These are phyloP conservation scores for Grantiella picta DNA, from an alignment of 2,113 vertebrate genomes.

Conservation along the genomic window DNA sequence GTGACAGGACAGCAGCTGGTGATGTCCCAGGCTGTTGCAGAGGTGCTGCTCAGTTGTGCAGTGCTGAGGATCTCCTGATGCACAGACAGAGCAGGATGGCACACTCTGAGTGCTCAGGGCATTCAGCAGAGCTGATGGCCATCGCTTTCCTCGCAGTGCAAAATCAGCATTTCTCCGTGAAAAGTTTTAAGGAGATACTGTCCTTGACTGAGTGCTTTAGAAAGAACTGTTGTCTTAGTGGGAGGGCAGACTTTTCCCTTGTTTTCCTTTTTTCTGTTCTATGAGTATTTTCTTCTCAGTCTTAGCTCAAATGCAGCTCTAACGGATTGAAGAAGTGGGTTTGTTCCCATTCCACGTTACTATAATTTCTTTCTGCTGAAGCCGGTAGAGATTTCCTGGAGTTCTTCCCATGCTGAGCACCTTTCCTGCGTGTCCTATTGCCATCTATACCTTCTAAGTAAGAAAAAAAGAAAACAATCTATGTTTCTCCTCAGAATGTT, in stretches of 20 bases:
- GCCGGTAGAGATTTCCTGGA: not conserved
- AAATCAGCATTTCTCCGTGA: not conserved
- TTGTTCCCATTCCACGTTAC: not conserved
- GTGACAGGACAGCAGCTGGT: not conserved
- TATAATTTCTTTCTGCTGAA: not conserved
- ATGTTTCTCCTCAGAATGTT: not conserved
- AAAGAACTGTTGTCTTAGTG: not conserved
- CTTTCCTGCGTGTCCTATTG: not conserved
- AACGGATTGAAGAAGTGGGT: not conserved
- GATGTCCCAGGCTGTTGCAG: not conserved
- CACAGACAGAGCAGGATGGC: accelerated
- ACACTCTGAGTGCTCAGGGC: not conserved
- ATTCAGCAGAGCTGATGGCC: not conserved
- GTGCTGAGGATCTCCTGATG: not conserved
- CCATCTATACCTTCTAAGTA: not conserved
- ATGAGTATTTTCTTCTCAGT: not conserved
- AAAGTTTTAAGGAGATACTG: accelerated
- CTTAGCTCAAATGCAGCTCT: not conserved
- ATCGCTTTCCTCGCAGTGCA: accelerated
- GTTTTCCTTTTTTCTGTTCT: not conserved
- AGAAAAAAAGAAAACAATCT: not conserved
- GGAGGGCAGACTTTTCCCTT: not conserved
- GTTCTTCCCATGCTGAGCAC: not conserved
- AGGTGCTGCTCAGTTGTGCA: not conserved
- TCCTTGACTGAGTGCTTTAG: not conserved